Conservation (phyloP, 2,888 invertebrate species). For the Pristionchus entomophagus region DNA sequence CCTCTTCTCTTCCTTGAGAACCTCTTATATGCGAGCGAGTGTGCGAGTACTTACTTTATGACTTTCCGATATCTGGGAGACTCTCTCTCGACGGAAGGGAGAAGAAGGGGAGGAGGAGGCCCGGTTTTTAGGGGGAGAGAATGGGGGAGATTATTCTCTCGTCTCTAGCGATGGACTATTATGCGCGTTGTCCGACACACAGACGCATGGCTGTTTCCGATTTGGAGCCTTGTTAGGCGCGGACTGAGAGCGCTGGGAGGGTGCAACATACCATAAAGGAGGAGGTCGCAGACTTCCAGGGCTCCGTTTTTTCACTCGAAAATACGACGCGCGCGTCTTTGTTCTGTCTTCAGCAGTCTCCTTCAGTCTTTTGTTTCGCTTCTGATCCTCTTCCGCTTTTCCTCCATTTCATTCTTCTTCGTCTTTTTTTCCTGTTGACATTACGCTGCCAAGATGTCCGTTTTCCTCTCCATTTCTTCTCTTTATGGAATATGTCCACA, state of each 20-base stretch:
- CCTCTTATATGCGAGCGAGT: slow-evolving; percentile 14
- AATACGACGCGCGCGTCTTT: neutral
- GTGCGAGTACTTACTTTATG: slow-evolving; percentile 39
- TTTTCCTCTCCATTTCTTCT: neutral
- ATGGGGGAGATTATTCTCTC: slow-evolving; percentile 20
- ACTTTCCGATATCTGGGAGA: slow-evolving; percentile 38
- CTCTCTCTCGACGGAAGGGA: neutral
- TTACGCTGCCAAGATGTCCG: slow-evolving; percentile 22
- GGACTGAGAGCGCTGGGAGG: neutral
- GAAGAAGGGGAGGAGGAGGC: neutral
- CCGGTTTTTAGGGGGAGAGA: neutral
- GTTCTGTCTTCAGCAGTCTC: neutral
- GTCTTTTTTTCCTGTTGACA: slow-evolving; percentile 19
- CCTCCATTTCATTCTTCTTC: slow-evolving; percentile 15
- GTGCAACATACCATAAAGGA: too few species aligned
- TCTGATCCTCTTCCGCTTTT: slow-evolving; percentile 42
- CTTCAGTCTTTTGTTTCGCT: slow-evolving; percentile 26
- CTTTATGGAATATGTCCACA: neutral
- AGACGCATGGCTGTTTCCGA: slow-evolving; percentile 18
- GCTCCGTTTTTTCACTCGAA: too few species aligned
- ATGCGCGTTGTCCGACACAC: slow-evolving; percentile 23
- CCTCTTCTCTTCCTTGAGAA: neutral
- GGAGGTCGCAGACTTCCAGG: too few species aligned
- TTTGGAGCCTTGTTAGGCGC: neutral
- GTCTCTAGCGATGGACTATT: slow-evolving; percentile 7